Base-by-base conservation (phyloP, 1,140 invertebrate genomes). In the Monomorium pharaonis region DNA sequence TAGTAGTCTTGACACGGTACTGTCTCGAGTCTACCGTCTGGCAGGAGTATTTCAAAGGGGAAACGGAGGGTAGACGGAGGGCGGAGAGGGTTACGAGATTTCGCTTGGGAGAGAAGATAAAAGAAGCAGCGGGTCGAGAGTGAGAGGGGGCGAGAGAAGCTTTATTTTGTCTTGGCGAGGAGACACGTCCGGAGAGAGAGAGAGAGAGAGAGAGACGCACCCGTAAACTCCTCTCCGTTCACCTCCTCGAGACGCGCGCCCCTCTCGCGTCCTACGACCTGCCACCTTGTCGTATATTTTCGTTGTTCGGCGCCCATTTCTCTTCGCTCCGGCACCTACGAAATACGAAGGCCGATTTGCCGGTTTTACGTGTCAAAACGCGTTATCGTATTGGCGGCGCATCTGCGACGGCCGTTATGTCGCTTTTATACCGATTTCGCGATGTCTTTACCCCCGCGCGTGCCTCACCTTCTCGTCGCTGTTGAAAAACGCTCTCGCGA, bases 331-430 rank as follows among this genome's bases (percentile, higher is more conserved):
- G 89, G 49, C 77, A 81, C 27, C 67, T 42, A 30, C 76, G 70
- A 87, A 78, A 49, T 77, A 76, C 78, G 78, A 84, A 84, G 75
- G 77, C 63, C 88, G 88, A 88, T 90, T 90, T 88, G 81, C 63
- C 72, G 47, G 86, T 90, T 90, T 90, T 88, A 90, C 81, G 88
- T 85, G 88, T 90, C 89, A 86, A 88, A 90, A 88, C 76, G 88
- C 70, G 86, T 90, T 90, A 88, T 88, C 88, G 75, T 89, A 84
- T 89, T 75, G 88, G 80, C 84, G 77, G 69, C 69, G 72, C 67
- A 83, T 89, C 84, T 16, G 24, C 70, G 60, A 88, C 85, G 69
- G 77, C 76, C 72, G 84, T 56, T 69, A 60, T 77, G 27, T 58
- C 67, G 65, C 47, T 70, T 67, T 85, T 54, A 47, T 72, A 54